Percentiles rank a stretch among this genome's conserved stretches.
phyloP scores from a whole-genome alignment of 2,888 invertebrate species.

The Tubulanus polymorphus region DNA sequence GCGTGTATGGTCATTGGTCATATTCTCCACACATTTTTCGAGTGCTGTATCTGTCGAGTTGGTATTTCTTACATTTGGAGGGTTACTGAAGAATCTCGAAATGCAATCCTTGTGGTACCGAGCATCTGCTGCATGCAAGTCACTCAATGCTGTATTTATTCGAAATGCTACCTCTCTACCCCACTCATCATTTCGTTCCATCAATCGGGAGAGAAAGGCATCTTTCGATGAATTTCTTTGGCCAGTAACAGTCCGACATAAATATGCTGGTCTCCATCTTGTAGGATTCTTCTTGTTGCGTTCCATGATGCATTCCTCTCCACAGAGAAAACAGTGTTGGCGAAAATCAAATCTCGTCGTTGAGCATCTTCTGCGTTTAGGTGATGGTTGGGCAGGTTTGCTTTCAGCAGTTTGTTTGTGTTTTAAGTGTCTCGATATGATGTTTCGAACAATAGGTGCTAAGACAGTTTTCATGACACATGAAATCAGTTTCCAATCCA shows the following conservation, averaged over 20 bases:
- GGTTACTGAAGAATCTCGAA: neutral
- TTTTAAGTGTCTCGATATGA: neutral
- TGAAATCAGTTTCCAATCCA: neutral
- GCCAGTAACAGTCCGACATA: neutral
- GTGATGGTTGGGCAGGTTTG: neutral
- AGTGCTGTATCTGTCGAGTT: neutral
- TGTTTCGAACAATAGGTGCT: neutral
- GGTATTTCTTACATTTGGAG: too few relatives aligned
- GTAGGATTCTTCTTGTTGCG: neutral
- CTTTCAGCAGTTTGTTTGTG: neutral
- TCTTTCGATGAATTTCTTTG: neutral
- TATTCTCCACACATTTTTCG: neutral
- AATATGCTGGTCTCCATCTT: neutral
- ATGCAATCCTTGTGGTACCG: constrained; percentile 17
- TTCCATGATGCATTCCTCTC: neutral
- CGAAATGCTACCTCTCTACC: neutral
- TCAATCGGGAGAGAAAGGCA: neutral
- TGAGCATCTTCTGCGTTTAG: too few relatives aligned
- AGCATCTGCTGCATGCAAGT: constrained; percentile 20
- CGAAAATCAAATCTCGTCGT: neutral
- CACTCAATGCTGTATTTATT: constrained; percentile 14
- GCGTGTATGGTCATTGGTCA: neutral
- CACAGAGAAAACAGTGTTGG: constrained; percentile 3
- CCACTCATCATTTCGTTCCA: neutral
- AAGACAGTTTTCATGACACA: neutral